A percentile compares a stretch with the other conserved stretches of the same genome.
Evolutionary conservation across 2,888 invertebrate genomes (phyloP).

Genomic region (Dione vanillae): DNA sequence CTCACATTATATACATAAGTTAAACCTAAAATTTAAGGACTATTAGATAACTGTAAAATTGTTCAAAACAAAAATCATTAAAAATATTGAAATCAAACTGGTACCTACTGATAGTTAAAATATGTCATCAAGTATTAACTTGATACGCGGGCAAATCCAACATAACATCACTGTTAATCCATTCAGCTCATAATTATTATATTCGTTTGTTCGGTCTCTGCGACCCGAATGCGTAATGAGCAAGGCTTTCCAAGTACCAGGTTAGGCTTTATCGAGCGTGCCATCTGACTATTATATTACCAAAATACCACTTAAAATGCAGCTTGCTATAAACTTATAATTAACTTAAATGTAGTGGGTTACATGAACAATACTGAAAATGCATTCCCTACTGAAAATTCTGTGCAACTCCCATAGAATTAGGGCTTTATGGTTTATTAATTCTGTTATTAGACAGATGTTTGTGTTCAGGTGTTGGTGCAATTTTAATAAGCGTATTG

Average conservation of each 20-base stretch:
- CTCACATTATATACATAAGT: too few species aligned
- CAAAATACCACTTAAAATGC: conserved; percentile 82
- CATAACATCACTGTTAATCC: conserved; percentile 67
- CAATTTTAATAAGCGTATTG: conserved; percentile 38
- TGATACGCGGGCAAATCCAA: conserved; percentile 25
- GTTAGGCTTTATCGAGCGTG: conserved; percentile 79
- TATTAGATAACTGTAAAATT: too few species aligned
- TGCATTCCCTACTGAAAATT: conserved; percentile 79
- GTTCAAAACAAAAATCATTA: too few species aligned
- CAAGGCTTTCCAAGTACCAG: conserved; percentile 78
- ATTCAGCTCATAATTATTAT: conserved; percentile 78
- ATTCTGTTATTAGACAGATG: conserved; percentile 57
- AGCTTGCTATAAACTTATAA: conserved; percentile 78
- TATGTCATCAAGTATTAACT: background rate
- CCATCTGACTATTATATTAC: conserved; percentile 84
- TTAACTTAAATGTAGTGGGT: conserved; percentile 79
- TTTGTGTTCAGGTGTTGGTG: conserved; percentile 46
- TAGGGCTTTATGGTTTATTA: conserved; percentile 70
- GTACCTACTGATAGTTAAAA: background rate
- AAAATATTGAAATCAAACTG: too few species aligned
- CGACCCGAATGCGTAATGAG: conserved; percentile 81
- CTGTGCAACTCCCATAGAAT: conserved; percentile 68
- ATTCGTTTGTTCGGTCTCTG: conserved; percentile 79
- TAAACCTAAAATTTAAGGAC: too few species aligned
- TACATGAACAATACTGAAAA: conserved; percentile 77